Conservation (phyloP, 2,797 vertebrate genomes). For the Yasuhikotakia modesta region DNA sequence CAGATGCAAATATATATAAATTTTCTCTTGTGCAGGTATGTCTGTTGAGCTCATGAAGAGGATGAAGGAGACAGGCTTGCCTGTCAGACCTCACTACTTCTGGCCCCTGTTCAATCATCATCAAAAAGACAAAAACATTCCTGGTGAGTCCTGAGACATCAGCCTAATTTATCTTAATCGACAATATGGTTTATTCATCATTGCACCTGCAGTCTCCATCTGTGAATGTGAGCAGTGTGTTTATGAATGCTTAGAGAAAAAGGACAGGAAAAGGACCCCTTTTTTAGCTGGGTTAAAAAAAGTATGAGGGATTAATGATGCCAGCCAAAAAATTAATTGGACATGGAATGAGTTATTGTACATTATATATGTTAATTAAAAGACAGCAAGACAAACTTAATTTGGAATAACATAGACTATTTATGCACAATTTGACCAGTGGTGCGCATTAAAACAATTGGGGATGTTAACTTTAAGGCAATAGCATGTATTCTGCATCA, state of each 20-base stretch:
- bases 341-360: no score
- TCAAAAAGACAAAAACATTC: conserved; percentile 76
- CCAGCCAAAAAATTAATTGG: not conserved
- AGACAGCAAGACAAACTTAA: no score
- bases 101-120: conserved; percentile 82
- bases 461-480: no score
- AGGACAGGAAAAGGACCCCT: no score
- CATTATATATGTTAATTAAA: not conserved
- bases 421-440: not conserved
- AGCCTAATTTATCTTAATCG: not conserved
- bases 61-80: conserved; percentile 81
- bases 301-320: not conserved
- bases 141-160: conserved; percentile 73
- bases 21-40: conserved; percentile 63
- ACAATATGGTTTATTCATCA: not conserved
- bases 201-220: not conserved
- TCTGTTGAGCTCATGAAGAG: conserved; percentile 83
- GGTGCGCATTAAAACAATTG: not conserved
- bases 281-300: not conserved
- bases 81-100: conserved; percentile 87
- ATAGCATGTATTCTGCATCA: no score
- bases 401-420: not conserved
- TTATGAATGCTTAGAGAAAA: not conserved
- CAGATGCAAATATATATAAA: not conserved
- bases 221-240: not conserved